A percentile compares a stretch with the other conserved stretches of the same genome.
Conservation (phyloP, 1,140 invertebrate species). For the Anoplophora glabripennis region DNA sequence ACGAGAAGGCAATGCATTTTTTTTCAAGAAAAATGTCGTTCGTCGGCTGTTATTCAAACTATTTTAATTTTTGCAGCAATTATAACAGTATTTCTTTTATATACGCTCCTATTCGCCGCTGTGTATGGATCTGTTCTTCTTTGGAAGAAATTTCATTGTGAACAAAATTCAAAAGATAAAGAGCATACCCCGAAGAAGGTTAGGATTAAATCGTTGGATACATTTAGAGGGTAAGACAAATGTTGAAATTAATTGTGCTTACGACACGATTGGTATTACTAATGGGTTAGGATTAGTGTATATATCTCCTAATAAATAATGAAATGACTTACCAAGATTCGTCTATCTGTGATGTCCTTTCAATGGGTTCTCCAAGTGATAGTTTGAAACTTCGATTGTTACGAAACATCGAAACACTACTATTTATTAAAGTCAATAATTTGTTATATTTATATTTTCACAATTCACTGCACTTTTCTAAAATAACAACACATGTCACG, state of each 20-base stretch:
- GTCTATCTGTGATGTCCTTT: neutral
- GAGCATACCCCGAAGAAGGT: slow-evolving; percentile 51
- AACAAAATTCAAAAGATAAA: slow-evolving; percentile 18
- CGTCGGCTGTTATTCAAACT: neutral
- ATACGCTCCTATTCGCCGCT: slow-evolving; percentile 25
- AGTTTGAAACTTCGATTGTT: neutral
- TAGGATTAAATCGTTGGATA: slow-evolving; percentile 71
- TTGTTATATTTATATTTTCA: slow-evolving; percentile 14
- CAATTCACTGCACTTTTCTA: neutral
- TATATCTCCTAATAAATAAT: neutral
- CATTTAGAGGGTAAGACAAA: slow-evolving; percentile 68
- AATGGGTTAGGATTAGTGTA: neutral
- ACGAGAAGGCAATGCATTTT: neutral
- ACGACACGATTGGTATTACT: slow-evolving; percentile 7
- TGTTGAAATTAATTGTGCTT: neutral
- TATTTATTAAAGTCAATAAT: too few relatives aligned
- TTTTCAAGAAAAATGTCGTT: neutral
- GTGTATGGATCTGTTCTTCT: slow-evolving; percentile 21
- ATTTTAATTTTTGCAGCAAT: slow-evolving; percentile 43
- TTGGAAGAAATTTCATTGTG: slow-evolving; percentile 19
- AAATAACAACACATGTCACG: too few relatives aligned
- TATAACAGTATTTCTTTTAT: slow-evolving; percentile 44
- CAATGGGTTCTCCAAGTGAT: neutral
- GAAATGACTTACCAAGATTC: neutral
- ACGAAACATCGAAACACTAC: too few relatives aligned